Evolutionary conservation across 2,888 invertebrate genomes (phyloP), one percentile per base, ranked within the genome.

Genomic region (Neoaliturus tenellus): DNA sequence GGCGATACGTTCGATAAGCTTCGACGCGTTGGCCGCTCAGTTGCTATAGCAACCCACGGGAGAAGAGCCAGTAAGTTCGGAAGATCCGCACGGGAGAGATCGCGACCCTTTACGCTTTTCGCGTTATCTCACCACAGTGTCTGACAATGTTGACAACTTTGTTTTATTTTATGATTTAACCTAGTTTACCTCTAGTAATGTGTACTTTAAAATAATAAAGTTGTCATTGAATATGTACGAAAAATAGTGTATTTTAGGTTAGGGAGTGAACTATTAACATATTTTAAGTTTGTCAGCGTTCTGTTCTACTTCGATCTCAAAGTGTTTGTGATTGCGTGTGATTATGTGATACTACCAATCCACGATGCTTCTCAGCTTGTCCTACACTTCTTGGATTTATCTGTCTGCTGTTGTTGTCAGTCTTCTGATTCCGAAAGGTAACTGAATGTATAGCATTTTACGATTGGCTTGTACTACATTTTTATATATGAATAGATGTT

Each of bases 1-100:
- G 55, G 55, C 33, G 28, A 23, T 51, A 20, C 78, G 78, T 35
- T 78, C 78, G 78, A 78, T 78, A 78, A 55, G 75, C 35, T 78
- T 23, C 78, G 78, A 25, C 33, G 78, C 78, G 75, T 78, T 6
- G 78, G 28, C 55, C 78, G 78, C 75, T 28, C 20, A 6, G 75
- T 78, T 20, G 5, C 78, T 55, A 78, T 78, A 55, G 78, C 25
- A 20, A 78, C 78, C 78, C 55, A 14, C 55, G 17, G 55, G 78
- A 78, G 78, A 55, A 17, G n/a, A 55, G 75, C 31, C 62, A 62
- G 62, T 62, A 28, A 28, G 62, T 28, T 31, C 28, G 62, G 31
- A 31, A 31, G 28, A 62, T 62, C 62, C 3, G 62, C 31, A 28
- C 62, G 28, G 62, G 28, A 25, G 62, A 14, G 6, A 62, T 31